These are phyloP conservation scores for Drosophila leonis DNA, from an alignment of 2,888 invertebrate genomes.

Conservation along the genomic window DNA sequence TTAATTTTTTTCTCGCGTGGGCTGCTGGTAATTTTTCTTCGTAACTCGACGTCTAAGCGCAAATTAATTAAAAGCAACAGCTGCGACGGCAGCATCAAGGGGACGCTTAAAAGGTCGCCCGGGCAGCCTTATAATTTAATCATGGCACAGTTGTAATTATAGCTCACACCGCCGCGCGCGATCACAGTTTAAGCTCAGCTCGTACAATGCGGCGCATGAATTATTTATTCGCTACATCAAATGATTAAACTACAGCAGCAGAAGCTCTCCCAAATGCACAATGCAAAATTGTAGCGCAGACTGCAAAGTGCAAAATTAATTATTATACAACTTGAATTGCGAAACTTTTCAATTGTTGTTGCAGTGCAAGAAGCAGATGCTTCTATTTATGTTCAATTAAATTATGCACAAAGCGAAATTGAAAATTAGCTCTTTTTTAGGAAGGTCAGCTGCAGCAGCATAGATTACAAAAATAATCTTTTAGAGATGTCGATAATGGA, in stretches of 20 bases:
- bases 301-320: conserved; percentile 58
- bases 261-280: conserved; percentile 29
- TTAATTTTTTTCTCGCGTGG: conserved; percentile 12
- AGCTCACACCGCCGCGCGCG: conserved; percentile 18
- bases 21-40: conserved; percentile 53
- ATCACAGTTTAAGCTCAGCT: conserved; percentile 9
- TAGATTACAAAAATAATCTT: background rate
- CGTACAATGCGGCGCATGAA: conserved; percentile 48
- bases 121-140: conserved; percentile 62
- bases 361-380: background rate
- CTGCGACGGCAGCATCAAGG: conserved; percentile 23
- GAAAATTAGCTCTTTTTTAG: background rate
- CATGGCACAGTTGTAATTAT: conserved; percentile 48
- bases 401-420: conserved; percentile 2
- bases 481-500: background rate
- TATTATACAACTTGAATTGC: conserved; percentile 19
- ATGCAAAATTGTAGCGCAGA: conserved; percentile 18
- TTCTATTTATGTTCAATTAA: background rate
- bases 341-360: conserved; percentile 29
- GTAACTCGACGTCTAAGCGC: conserved; percentile 44
- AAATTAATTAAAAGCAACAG: conserved; percentile 74
- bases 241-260: conserved; percentile 24
- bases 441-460: background rate
- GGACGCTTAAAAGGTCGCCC: conserved; percentile 30
- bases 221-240: conserved; percentile 47